A percentile compares a stretch with the other conserved stretches of the same genome.
These are phyloP conservation scores for Mastigias papua DNA, from an alignment of 30 jellyfish, hydroid and myxozoan species.

Conservation along the genomic window DNA sequence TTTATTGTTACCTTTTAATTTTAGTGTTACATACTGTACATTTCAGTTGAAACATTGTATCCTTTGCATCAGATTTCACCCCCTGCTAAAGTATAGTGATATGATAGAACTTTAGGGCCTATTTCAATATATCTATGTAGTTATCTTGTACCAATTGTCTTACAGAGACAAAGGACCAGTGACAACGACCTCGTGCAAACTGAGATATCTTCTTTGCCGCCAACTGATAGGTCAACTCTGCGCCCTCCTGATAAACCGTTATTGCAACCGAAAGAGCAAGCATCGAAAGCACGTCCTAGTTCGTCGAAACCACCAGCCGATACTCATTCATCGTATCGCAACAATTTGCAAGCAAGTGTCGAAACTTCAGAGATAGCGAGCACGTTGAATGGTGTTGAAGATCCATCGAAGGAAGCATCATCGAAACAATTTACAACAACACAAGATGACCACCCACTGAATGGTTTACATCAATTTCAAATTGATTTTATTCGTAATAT, in stretches of 20 bases:
- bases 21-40: too few relatives aligned
- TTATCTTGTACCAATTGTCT: too few relatives aligned
- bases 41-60: too few relatives aligned
- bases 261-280: neutral
- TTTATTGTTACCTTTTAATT: too few relatives aligned
- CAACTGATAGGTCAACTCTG: neutral
- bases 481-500: constrained; percentile 83
- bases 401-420: neutral
- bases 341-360: neutral
- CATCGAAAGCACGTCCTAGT: neutral
- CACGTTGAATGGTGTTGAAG: neutral
- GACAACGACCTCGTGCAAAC: neutral
- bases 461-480: constrained; percentile 76
- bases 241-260: neutral
- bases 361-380: neutral
- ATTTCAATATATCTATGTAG: too few relatives aligned
- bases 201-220: neutral
- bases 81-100: too few relatives aligned
- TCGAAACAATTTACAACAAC: too few relatives aligned
- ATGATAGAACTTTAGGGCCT: too few relatives aligned
- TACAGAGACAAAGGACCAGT: neutral
- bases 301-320: constrained; percentile 21
- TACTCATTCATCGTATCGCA: constrained; percentile 1
- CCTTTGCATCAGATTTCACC: too few relatives aligned
- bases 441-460: constrained; percentile 1